phyloP scores from a whole-genome alignment of 1,140 invertebrate species.

The Linepithema humile region DNA sequence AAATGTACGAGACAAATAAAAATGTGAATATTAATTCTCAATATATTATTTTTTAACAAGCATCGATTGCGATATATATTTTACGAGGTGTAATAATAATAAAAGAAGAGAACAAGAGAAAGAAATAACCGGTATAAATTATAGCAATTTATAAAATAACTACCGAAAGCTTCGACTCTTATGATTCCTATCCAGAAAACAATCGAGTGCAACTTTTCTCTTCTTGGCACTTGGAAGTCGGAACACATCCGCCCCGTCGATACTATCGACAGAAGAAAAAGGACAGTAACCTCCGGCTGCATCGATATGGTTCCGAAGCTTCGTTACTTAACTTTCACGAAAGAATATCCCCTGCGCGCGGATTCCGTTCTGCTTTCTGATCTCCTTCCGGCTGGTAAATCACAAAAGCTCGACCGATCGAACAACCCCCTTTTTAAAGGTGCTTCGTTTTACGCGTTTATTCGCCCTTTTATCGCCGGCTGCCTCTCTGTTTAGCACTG shows the following conservation, averaged over 20 bases:
- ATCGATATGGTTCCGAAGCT: conserved; percentile 6
- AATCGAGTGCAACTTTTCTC: not conserved
- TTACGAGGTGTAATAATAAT: not conserved
- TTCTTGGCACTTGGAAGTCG: not conserved
- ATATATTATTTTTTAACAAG: not conserved
- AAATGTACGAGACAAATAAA: not conserved
- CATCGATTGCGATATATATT: not conserved
- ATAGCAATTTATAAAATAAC: not conserved
- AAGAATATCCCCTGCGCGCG: conserved; percentile 10
- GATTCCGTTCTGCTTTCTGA: conserved; percentile 49
- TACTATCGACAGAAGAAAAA: not conserved
- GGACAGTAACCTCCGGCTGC: not conserved
- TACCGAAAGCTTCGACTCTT: not conserved
- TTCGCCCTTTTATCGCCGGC: conserved; percentile 32
- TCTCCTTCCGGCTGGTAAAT: conserved; percentile 58
- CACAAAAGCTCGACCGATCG: conserved; percentile 58
- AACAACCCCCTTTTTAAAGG: conserved; percentile 34
- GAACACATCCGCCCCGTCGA: conserved; percentile 10
- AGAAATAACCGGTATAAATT: not conserved
- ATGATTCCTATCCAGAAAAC: not conserved
- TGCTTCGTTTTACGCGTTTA: conserved; percentile 47
- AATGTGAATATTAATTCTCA: not conserved
- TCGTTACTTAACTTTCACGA: conserved; percentile 61
- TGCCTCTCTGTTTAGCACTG: not conserved
- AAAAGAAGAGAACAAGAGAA: not conserved